Base-by-base conservation (phyloP, 1,140 invertebrate species). In the Neodiprion fabricii region DNA sequence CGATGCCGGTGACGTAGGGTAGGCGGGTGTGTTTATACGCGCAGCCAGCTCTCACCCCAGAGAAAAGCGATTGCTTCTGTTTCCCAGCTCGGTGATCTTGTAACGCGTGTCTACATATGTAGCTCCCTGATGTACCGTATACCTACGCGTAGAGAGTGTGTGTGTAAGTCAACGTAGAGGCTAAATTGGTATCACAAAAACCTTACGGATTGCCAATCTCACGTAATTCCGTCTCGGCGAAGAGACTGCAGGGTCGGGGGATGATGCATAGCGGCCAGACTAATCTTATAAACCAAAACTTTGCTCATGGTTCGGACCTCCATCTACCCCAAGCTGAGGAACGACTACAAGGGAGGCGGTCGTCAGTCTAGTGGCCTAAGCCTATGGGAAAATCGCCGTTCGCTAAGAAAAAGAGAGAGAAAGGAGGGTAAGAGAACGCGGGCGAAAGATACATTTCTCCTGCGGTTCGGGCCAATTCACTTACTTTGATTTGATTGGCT, bases 401-500 rank as follows among this genome's bases (percentile, higher is more conserved):
- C 28, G 28, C 28, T 1, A 40, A 40, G 28, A 40, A 40, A 5
- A 40, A 40, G 28, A 40, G 28, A 40, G 28, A 40, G 28, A 40
- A 40, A 40, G 28, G 28, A 40, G 28, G 28, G 48, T 40, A 47
- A 67, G 67, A 70, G 68, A 70, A 40, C 61, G 61, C 12, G 8
- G n/a, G 72, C 70, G 76, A 77, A 79, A 70, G 71, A 14, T 74
- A 61, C 71, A 74, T 77, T 73, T 77, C 81, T 80, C 77, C 74
- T 79, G 76, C 67, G 76, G 12, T 65, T 73, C 48, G 21, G 67
- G 74, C 76, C 83, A 86, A 86, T 86, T 86, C 84, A 88, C 86
- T 88, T 87, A 86, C 84, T 85, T 85, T 87, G 85, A 88, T 88
- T 88, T 86, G 86, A 87, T 87, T 87, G 85, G 84, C 73, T 80